phyloP scores from a whole-genome alignment of 35 echinoderm and acorn worm species.

The Holothuria glaberrima region DNA sequence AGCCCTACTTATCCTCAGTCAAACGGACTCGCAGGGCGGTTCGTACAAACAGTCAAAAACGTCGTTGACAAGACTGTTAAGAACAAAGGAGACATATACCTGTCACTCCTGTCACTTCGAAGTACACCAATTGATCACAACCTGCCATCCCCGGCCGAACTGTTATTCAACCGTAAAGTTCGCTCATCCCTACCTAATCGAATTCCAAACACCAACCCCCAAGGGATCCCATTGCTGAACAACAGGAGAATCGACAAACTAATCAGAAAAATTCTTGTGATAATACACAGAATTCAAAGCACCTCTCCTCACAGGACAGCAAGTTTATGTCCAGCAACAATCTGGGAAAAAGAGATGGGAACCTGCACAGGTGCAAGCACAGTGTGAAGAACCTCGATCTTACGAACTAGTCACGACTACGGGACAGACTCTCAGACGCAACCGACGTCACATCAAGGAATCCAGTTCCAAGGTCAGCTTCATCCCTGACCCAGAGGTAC shows the following conservation, averaged over 20 bases:
- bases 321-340: slow-evolving; percentile 40
- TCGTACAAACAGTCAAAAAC: not conserved
- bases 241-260: not conserved
- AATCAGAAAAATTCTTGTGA: not conserved
- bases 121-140: not conserved
- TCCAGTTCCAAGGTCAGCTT: not conserved
- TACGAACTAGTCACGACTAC: slow-evolving; percentile 5
- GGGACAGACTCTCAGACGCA: slow-evolving; percentile 4
- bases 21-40: slow-evolving; percentile 45
- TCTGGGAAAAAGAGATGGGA: slow-evolving; percentile 28
- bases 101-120: not conserved
- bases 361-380: slow-evolving; percentile 2
- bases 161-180: slow-evolving; percentile 48
- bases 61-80: slow-evolving; percentile 1
- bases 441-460: slow-evolving; percentile 25
- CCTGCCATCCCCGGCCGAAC: slow-evolving; percentile 52
- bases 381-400: slow-evolving; percentile 18
- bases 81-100: not conserved
- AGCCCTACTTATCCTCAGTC: slow-evolving; percentile 60
- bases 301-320: slow-evolving; percentile 31
- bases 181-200: slow-evolving; percentile 41
- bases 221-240: slow-evolving; percentile 6
- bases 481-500: not conserved
- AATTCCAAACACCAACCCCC: not conserved
- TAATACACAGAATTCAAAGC: not conserved